Conservation (phyloP, 2,888 invertebrate species). For the Diaphora mendica region DNA sequence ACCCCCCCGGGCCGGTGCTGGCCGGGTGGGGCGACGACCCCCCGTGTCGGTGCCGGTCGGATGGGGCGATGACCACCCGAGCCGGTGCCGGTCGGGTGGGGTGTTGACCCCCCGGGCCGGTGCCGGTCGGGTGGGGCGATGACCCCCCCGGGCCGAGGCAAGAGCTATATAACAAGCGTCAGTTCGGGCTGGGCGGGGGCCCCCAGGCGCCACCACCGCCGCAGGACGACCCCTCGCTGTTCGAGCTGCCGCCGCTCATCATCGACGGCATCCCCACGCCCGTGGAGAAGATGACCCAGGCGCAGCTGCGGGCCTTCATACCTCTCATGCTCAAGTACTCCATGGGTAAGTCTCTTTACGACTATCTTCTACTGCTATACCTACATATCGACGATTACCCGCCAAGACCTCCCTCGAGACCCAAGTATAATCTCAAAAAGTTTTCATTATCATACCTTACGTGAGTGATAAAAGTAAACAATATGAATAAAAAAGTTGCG, state of each 20-base stretch:
- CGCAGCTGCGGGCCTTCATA: constrained; percentile 97
- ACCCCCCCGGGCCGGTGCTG: too few relatives aligned
- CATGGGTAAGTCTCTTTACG: constrained; percentile 87
- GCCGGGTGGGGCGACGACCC: too few relatives aligned
- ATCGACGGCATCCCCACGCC: constrained; percentile 99
- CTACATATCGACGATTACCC: too few relatives aligned
- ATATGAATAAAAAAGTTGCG: too few relatives aligned
- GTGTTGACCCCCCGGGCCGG: not conserved
- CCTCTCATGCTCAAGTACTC: constrained; percentile 99
- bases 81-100: too few relatives aligned
- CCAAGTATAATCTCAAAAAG: too few relatives aligned
- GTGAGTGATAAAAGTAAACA: too few relatives aligned
- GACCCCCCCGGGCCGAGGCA: not conserved
- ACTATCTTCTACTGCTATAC: not conserved
- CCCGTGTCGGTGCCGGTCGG: not conserved
- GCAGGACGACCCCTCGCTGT: constrained; percentile 96
- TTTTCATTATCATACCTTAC: too few relatives aligned
- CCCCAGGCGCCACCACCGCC: constrained; percentile 82
- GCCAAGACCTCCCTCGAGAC: too few relatives aligned
- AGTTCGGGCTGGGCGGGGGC: constrained; percentile 86
- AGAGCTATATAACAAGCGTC: constrained; percentile 39
- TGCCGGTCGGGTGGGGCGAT: not conserved
- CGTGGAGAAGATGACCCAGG: constrained; percentile 99
- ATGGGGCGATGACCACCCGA: not conserved
- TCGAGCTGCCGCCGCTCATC: constrained; percentile 97